Evolutionary conservation across 2,888 invertebrate species (phyloP), one percentile per base, ranked within the genome.

Genomic region (Melanotus villosus): DNA sequence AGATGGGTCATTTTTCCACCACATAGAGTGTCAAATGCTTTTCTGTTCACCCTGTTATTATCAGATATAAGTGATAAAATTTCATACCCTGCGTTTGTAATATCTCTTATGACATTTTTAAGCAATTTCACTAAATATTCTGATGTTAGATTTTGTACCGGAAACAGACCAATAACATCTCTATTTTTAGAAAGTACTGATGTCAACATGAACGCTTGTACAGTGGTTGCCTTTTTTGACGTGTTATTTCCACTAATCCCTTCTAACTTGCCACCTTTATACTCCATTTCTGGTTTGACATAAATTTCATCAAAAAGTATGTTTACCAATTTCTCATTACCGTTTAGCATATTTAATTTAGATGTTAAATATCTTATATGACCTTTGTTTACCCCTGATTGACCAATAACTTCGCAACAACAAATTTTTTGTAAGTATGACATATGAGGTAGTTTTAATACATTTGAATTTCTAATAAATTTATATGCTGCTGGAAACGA

Each of bases 161-260:
- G 38, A 38, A 38, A 38, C 38, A 38, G 14, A 7, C 16, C 19
- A 34, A 56, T 16, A 34, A 56, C 56, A 56, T 34, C 34, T 18
- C 19, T 34, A n/a, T 56, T 34, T 16, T 56, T 14, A 10, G 56
- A 56, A 3, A 56, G 21, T 10, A 56, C 26, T n/a, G 34, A 34
- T 34, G 14, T 6, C 4, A 56, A 12, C 56, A 56, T 56, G n/a
- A 50, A 56, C 6, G 36, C 34, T 30, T 56, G 56, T 12, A 56
- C 56, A 16, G 56, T 9, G 9, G 26, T 26, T 52, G 52, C 52
- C 12, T 12, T 26, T 19, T 47, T 10, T 30, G 19, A 14, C 4
- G 9, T 26, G 1, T 26, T 14, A 30, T 52, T 52, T 2, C 26
- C 7, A 7, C 26, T 26, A 3, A 26, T 26, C 26, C 26, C 26